phyloP scores from a whole-genome alignment of 2,888 invertebrate species.

The Auanema sp. region DNA sequence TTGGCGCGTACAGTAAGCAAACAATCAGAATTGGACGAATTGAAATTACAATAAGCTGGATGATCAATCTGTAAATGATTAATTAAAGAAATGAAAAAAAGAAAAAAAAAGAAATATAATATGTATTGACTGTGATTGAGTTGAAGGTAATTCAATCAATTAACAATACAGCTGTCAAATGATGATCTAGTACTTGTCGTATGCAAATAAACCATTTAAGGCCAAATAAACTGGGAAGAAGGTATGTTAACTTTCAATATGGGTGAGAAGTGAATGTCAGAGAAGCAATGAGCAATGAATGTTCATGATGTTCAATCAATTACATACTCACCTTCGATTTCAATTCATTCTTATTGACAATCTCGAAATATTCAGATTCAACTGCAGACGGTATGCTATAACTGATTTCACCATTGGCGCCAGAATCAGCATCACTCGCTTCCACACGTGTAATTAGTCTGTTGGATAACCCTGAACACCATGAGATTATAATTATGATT shows the following conservation, averaged over 20 bases:
- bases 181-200: too few species aligned
- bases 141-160: too few species aligned
- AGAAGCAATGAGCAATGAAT: too few species aligned
- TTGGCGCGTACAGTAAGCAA: constrained; percentile 9
- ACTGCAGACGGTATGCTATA: background rate
- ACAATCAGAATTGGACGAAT: constrained; percentile 9
- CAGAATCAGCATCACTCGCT: background rate
- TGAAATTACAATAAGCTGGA: constrained; percentile 7
- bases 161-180: too few species aligned
- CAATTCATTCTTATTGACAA: background rate
- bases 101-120: background rate
- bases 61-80: constrained; percentile 10
- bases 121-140: too few species aligned
- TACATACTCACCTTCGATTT: too few species aligned
- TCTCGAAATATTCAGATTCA: background rate
- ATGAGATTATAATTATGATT: background rate
- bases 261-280: too few species aligned
- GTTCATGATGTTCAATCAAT: too few species aligned
- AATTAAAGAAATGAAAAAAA: constrained; percentile 1
- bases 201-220: too few species aligned
- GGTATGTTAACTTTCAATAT: too few species aligned
- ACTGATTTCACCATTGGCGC: background rate
- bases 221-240: too few species aligned
- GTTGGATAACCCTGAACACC: too few species aligned
- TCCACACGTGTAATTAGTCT: background rate